These are phyloP conservation scores for Edolisoma coerulescens DNA, from an alignment of 2,113 vertebrate genomes.

Conservation along the genomic window DNA sequence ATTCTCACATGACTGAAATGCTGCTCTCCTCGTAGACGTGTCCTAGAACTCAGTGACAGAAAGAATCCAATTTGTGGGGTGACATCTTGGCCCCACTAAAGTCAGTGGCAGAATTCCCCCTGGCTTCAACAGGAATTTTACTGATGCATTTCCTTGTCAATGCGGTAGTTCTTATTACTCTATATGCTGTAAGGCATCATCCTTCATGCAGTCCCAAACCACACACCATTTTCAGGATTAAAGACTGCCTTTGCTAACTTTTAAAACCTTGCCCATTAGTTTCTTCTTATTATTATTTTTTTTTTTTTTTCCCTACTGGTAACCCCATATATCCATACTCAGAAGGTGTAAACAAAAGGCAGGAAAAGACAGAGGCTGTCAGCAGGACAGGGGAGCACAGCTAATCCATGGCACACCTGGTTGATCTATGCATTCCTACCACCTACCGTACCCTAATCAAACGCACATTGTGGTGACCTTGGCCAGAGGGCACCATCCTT, in stretches of 20 bases:
- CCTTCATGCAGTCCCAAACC: neutral
- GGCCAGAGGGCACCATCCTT: neutral
- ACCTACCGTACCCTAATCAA: neutral
- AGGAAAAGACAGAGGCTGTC: neutral
- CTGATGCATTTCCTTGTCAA: neutral
- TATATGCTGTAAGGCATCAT: rapidly evolving
- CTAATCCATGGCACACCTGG: neutral
- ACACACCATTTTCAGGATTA: neutral
- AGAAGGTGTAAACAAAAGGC: neutral
- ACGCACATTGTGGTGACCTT: neutral
- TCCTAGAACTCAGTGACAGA: neutral
- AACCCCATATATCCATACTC: neutral
- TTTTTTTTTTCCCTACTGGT: neutral
- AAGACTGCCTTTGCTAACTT: neutral
- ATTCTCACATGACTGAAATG: neutral
- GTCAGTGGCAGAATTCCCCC: neutral
- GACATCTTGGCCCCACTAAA: neutral
- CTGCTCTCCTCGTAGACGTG: rapidly evolving
- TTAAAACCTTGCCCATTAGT: neutral
- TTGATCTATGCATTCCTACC: neutral
- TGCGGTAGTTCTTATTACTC: neutral
- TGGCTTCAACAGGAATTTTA: neutral
- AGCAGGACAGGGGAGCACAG: neutral
- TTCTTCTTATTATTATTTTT: neutral
- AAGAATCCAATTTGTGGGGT: neutral